Base-by-base conservation (phyloP, 2,888 invertebrate genomes). In the Gymnoscelis rufifasciata region DNA sequence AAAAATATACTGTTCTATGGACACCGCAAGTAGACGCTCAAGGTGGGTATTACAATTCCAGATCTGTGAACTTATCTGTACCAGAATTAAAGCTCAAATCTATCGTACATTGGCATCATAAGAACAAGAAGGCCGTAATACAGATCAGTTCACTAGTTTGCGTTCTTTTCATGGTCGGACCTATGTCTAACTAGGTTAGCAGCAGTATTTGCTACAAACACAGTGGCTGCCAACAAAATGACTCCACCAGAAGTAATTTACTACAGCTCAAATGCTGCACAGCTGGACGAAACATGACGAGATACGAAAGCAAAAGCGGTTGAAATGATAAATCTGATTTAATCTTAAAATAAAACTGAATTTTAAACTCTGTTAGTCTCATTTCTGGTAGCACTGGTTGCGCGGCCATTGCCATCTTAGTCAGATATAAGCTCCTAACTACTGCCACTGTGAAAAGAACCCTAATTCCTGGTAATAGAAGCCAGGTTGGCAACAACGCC, bases 41-140 rank as follows among this genome's bases (percentile, higher is more conserved):
- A 55, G 60, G 53, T 58, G 74, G 74, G 73, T 71, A 40, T 65
- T 51, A 69, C 77, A 77, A 78, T 79, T 81, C 76, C 78, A 49
- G 46, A 52, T 44, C 43, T 68, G 71, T 72, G 70, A 71, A 76
- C 75, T 68, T 68, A 68, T 70, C 74, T 71, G 66, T 59, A 64
- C 62, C 59, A 62, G 57, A 59, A 52, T 64, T 64, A 66, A 63
- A 68, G 63, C 63, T 64, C 57, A 39, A 57, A 47, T 26, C 45
- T 45, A 49, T 54, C 47, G 43, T 46, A 55, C 56, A 42, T 61
- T 58, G 57, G 54, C 61, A 56, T 62, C 56, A 54, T 64, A 59
- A 61, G 62, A 62, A 54, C 47, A 13, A 47, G 33, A 48, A 43
- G 51, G 42, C 46, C 41, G 41, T 43, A 50, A 63, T 62, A 68